These are phyloP conservation scores for Ctenicera cuprea DNA, from an alignment of 2,888 invertebrate genomes.

Conservation along the genomic window DNA sequence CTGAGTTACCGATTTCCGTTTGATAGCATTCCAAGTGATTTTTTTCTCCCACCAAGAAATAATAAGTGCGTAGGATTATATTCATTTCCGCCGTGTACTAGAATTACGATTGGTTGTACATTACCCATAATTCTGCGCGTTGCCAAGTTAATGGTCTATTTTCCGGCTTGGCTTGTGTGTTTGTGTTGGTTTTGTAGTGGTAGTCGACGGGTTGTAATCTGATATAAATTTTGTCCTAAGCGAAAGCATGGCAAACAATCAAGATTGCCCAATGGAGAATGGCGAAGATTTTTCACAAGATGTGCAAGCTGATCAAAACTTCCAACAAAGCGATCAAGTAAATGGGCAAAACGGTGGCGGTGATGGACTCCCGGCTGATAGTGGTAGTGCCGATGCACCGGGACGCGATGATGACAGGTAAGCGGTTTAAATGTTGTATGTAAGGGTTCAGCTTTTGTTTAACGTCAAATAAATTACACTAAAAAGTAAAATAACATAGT, in stretches of 20 bases:
- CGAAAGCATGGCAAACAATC: constrained; percentile 74
- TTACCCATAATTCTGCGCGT: too few relatives aligned
- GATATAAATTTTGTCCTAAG: constrained; percentile 13
- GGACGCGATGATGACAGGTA: constrained; percentile 90
- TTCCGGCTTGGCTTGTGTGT: too few relatives aligned
- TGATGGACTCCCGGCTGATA: constrained; percentile 80
- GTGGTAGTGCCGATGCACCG: constrained; percentile 84
- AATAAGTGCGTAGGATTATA: too few relatives aligned
- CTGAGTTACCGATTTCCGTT: too few relatives aligned
- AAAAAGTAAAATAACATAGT: too few relatives aligned
- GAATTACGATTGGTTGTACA: too few relatives aligned
- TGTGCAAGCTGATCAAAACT: constrained; percentile 80
- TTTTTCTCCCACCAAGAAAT: too few relatives aligned
- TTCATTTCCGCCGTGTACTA: too few relatives aligned
- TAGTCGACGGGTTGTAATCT: constrained; percentile 32
- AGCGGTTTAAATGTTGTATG: constrained; percentile 56
- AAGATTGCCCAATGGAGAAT: constrained; percentile 83
- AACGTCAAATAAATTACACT: constrained; percentile 20
- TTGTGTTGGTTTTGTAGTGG: too few relatives aligned
- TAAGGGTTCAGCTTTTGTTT: constrained; percentile 26
- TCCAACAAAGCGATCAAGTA: constrained; percentile 73
- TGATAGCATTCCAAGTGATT: too few relatives aligned
- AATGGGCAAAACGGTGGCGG: constrained; percentile 77
- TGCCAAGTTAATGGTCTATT: too few relatives aligned
- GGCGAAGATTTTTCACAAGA: constrained; percentile 88